phyloP scores from a whole-genome alignment of 2,797 vertebrate species.

The Erpetoichthys calabaricus region DNA sequence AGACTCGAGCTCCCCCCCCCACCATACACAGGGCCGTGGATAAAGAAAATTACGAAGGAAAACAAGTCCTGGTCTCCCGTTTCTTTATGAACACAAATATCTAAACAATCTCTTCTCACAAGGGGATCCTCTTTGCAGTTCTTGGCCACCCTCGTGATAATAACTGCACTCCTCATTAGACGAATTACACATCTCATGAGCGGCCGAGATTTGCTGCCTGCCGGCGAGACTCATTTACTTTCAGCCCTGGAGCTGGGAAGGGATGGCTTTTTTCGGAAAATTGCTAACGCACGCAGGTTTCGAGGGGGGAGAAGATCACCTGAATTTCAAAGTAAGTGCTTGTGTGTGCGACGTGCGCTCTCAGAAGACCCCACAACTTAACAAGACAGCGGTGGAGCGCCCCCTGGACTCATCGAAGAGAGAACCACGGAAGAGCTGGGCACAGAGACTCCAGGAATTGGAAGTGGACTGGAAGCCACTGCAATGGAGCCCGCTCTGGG shows the following conservation, averaged over 20 bases:
- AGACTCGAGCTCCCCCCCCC: too few species aligned
- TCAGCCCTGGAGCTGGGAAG: slow-evolving; percentile 33
- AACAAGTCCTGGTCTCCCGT: slow-evolving; percentile 45
- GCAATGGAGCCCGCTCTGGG: too few species aligned
- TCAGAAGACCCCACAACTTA: too few species aligned
- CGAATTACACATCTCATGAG: slow-evolving; percentile 37
- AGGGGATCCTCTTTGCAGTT: slow-evolving; percentile 46
- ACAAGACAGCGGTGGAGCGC: too few species aligned
- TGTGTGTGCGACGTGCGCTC: too few species aligned
- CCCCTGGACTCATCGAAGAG: too few species aligned
- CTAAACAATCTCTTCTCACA: slow-evolving; percentile 66
- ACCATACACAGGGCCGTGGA: neutral
- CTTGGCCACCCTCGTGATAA: slow-evolving; percentile 71
- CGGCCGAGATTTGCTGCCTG: slow-evolving; percentile 7
- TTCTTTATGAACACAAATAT: slow-evolving; percentile 69
- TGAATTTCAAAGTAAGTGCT: too few species aligned
- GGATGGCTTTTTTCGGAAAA: slow-evolving; percentile 17
- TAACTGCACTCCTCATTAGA: slow-evolving; percentile 70
- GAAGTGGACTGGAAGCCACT: too few species aligned
- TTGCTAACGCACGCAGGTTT: slow-evolving; percentile 37
- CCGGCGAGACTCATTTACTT: slow-evolving; percentile 59
- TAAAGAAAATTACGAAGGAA: slow-evolving; percentile 38
- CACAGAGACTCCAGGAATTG: too few species aligned
- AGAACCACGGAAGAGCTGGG: too few species aligned
- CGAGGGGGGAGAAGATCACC: neutral